A percentile compares a stretch with the other conserved stretches of the same genome.
phyloP scores from a whole-genome alignment of 2,888 invertebrate species.

The Camptogramma bilineatum region DNA sequence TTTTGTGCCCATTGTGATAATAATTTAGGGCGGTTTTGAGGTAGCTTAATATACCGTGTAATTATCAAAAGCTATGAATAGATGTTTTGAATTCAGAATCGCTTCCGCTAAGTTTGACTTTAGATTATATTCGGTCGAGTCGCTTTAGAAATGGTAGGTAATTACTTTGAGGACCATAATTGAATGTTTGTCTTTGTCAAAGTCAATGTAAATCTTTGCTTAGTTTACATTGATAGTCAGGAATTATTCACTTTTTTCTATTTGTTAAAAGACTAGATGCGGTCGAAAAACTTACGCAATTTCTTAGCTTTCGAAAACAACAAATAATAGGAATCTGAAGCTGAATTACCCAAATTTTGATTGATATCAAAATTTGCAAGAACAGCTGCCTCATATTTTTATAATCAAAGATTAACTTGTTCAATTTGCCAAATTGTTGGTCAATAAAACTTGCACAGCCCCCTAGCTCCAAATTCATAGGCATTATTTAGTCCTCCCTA shows the following conservation, averaged over 20 bases:
- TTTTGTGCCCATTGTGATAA: conserved; percentile 56
- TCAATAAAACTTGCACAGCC: conserved; percentile 49
- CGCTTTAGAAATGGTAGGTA: conserved; percentile 32
- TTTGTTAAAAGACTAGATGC: no score
- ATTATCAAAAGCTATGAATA: conserved; percentile 54
- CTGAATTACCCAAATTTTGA: not conserved
- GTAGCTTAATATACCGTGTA: conserved; percentile 58
- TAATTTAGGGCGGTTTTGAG: conserved; percentile 54
- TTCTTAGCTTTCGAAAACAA: no score
- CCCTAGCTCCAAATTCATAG: conserved; percentile 39
- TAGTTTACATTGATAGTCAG: no score
- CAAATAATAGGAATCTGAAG: no score
- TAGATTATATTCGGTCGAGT: conserved; percentile 39
- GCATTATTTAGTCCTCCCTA: conserved; percentile 33
- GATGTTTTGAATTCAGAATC: conserved; percentile 55
- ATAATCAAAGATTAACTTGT: conserved; percentile 33
- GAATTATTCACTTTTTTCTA: no score
- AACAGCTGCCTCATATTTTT: not conserved
- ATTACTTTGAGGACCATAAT: conserved; percentile 6
- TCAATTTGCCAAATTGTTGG: conserved; percentile 50
- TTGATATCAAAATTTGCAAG: not conserved
- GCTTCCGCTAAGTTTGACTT: conserved; percentile 54
- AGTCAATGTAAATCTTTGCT: no score
- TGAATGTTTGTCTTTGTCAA: conserved; percentile 2
- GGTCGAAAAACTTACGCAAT: no score